phyloP scores from a whole-genome alignment of 2,797 vertebrate species.

The Tapera naevia region DNA sequence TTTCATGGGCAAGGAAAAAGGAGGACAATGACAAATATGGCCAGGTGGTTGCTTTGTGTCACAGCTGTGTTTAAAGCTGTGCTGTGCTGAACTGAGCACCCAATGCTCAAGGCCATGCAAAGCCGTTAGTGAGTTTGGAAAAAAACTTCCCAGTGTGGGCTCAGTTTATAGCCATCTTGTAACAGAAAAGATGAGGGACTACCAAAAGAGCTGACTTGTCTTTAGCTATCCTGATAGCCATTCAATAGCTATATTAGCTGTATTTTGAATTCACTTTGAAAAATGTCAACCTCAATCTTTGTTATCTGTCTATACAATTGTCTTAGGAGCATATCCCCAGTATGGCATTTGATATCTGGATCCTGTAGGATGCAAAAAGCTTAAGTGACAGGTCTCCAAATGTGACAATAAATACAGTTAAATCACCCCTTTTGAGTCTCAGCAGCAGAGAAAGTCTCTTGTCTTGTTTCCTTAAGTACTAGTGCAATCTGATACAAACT shows the following conservation, averaged over 20 bases:
- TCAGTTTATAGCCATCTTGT: neutral
- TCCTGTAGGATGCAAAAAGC: neutral
- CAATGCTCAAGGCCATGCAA: neutral
- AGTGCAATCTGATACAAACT: accelerated
- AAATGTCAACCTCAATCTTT: accelerated
- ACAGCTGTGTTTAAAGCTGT: neutral
- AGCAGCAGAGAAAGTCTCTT: neutral
- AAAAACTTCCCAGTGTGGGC: neutral
- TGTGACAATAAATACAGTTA: neutral
- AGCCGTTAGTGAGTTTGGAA: neutral
- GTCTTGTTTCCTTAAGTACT: neutral
- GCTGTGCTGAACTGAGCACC: neutral
- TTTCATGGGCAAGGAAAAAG: neutral
- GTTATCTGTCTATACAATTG: neutral
- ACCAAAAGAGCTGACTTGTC: neutral
- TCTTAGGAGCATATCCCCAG: neutral
- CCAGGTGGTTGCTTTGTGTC: neutral
- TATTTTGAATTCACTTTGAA: neutral
- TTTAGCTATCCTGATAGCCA: neutral
- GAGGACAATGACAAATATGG: neutral
- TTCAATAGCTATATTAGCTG: neutral
- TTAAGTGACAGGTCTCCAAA: neutral
- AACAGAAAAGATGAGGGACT: neutral
- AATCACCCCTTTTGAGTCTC: neutral
- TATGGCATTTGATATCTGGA: neutral